phyloP scores from a whole-genome alignment of 2,888 invertebrate species.

The Rapana venosa region DNA sequence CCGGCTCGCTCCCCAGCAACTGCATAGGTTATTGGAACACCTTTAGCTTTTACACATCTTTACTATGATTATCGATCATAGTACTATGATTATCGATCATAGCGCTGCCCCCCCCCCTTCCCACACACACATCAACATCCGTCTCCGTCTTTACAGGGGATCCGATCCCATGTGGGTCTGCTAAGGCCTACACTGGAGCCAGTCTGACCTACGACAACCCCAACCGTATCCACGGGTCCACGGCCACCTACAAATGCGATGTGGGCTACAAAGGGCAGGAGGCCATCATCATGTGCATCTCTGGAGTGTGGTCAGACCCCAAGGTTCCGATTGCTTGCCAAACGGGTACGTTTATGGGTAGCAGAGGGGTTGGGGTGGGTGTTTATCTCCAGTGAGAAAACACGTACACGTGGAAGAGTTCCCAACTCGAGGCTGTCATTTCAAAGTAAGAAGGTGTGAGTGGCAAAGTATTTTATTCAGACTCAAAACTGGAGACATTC shows the following conservation, averaged over 20 bases:
- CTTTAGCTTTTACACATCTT: too few species aligned
- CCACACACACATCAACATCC: background rate
- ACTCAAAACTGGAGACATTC: too few species aligned
- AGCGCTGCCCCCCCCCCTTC: too few species aligned
- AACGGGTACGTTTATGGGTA: background rate
- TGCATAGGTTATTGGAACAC: too few species aligned
- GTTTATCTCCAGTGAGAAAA: too few species aligned
- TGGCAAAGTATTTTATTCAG: too few species aligned
- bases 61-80: too few species aligned
- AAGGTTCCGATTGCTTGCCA: background rate
- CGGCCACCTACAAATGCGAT: slow-evolving; percentile 19
- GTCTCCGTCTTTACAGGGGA: background rate
- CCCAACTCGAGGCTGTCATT: too few species aligned
- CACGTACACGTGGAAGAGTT: too few species aligned
- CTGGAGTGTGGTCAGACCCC: background rate
- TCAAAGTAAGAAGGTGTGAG: too few species aligned
- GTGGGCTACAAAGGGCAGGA: background rate
- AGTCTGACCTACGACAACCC: slow-evolving; percentile 19
- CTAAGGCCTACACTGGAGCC: background rate
- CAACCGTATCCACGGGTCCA: slow-evolving; percentile 13
- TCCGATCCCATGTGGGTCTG: slow-evolving; percentile 12
- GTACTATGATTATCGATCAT: too few species aligned
- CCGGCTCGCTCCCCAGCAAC: too few species aligned
- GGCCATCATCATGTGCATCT: slow-evolving; percentile 23
- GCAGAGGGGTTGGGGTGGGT: background rate